Percentiles rank a stretch among this genome's conserved stretches.
phyloP scores from a whole-genome alignment of 30 jellyfish, hydroid and myxozoan genomes.

The Hydra vulgaris region DNA sequence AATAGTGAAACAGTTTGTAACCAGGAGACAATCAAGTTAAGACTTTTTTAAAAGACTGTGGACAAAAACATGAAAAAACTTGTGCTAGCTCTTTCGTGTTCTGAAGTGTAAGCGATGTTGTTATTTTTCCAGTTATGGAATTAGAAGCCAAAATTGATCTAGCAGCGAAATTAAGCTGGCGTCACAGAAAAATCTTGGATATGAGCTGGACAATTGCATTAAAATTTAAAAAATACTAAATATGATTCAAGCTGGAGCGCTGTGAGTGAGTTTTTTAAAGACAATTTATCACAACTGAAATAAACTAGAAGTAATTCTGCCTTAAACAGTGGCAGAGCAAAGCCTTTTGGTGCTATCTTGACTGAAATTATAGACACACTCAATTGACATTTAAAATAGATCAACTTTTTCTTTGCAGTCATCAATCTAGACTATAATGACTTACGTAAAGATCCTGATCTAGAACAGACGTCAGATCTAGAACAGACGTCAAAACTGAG shows the following conservation, averaged over 20 bases:
- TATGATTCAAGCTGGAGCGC: not conserved
- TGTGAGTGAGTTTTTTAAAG: not conserved
- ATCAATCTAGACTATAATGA: too few species aligned
- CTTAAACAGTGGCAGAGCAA: not conserved
- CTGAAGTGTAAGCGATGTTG: not conserved
- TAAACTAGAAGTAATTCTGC: not conserved
- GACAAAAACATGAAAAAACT: not conserved
- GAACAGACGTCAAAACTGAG: not conserved
- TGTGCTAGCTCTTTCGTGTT: not conserved
- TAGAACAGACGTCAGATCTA: not conserved
- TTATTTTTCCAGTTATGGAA: not conserved
- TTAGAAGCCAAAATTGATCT: too few species aligned
- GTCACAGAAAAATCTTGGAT: too few species aligned
- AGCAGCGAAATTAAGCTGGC: too few species aligned
- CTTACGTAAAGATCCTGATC: not conserved
- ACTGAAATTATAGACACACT: not conserved
- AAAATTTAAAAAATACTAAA: not conserved
- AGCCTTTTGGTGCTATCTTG: not conserved
- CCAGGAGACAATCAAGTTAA: not conserved
- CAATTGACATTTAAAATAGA: not conserved
- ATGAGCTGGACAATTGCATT: not conserved
- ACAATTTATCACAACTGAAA: not conserved
- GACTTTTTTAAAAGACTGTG: not conserved
- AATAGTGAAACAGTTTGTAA: not conserved
- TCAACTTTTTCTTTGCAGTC: not conserved